phyloP scores from a whole-genome alignment of 2,113 vertebrate genomes.

The Myotis davidii region DNA sequence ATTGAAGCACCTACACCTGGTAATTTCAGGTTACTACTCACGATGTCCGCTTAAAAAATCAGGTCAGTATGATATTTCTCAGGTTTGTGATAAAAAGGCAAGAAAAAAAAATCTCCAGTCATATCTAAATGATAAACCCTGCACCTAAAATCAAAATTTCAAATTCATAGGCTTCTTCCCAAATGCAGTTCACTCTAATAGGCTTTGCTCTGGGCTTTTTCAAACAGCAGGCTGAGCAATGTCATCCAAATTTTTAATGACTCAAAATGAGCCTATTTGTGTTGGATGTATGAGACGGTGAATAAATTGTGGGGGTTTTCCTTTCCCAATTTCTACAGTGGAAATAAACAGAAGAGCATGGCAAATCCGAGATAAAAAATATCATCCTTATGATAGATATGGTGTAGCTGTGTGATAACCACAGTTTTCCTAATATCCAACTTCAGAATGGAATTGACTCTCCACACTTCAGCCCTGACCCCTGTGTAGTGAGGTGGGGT shows the following conservation, averaged over 20 bases:
- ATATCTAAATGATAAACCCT: background rate
- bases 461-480: background rate
- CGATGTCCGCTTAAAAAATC: background rate
- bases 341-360: background rate
- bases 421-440: background rate
- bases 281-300: background rate
- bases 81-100: background rate
- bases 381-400: background rate
- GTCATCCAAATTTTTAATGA: conserved; percentile 13
- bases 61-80: background rate
- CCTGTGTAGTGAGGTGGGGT: rapidly evolving
- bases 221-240: background rate
- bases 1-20: background rate
- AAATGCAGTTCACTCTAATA: background rate
- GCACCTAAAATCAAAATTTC: conserved; percentile 44
- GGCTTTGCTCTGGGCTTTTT: background rate
- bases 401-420: background rate
- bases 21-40: background rate
- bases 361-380: background rate
- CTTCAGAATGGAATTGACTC: background rate
- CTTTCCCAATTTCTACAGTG: background rate
- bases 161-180: conserved; percentile 1
- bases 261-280: conserved; percentile 30
- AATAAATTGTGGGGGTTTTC: background rate
- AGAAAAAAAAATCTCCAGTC: background rate